These are phyloP conservation scores for Metalampra italica DNA, from an alignment of 2,888 invertebrate genomes.

Conservation along the genomic window DNA sequence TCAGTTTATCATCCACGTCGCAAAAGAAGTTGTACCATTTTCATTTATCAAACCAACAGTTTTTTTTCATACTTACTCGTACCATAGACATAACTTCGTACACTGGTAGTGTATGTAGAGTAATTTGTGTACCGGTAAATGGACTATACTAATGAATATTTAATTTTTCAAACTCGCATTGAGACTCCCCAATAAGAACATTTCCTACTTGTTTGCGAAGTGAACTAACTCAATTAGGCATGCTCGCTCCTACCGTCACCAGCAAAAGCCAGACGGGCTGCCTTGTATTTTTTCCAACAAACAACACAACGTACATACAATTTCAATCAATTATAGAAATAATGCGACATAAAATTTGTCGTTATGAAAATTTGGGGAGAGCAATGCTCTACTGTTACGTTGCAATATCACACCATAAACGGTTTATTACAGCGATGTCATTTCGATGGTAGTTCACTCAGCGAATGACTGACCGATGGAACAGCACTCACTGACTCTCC, in stretches of 20 bases:
- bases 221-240: conserved; percentile 33
- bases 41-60: too few species aligned
- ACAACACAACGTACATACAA: background rate
- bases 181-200: conserved; percentile 28
- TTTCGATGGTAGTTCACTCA: conserved; percentile 55
- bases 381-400: conserved; percentile 32
- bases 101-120: too few species aligned
- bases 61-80: too few species aligned
- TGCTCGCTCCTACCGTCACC: conserved; percentile 21
- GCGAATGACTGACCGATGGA: conserved; percentile 63
- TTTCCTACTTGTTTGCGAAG: conserved; percentile 28
- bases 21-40: conserved; percentile 13
- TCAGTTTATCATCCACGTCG: background rate
- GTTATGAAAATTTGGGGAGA: conserved; percentile 35
- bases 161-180: conserved; percentile 26
- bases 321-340: conserved; percentile 14
- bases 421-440: conserved; percentile 60
- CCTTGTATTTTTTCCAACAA: conserved; percentile 19
- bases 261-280: conserved; percentile 16
- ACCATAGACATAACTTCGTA: too few species aligned
- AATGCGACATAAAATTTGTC: conserved; percentile 33
- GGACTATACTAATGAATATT: conserved; percentile 19
- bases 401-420: conserved; percentile 46
- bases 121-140: background rate
- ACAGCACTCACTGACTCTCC: conserved; percentile 31